Evolutionary conservation across 1,140 invertebrate species (phyloP), one percentile per base, ranked within the genome.

Genomic region (Arion vulgaris): DNA sequence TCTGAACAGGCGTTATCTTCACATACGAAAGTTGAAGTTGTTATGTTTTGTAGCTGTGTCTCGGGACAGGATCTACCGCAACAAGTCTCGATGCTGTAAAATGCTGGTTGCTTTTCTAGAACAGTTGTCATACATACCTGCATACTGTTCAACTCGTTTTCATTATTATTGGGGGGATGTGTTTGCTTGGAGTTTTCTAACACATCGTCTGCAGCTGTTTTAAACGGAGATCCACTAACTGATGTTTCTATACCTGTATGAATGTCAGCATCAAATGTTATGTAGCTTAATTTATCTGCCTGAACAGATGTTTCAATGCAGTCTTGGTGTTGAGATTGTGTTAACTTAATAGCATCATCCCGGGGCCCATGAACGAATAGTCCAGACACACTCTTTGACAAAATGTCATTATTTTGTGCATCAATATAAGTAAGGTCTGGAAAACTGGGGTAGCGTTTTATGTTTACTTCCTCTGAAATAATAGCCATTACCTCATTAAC

Each of bases 381-480:
- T 7, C 28, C 28, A 32, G 28, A 23, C 4, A 7, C n/a, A 7
- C 9, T 62, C 11, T 9, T 62, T 5, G 57, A 62, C 26, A 62
- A 23, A 62, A 19, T 34, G 28, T 1, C 1, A 66, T 5, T 13
- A 11, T 32, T 7, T 28, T 80, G 66, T 13, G 23, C 39, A n/a
- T 80, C 51, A 15, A 71, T 1, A 45, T 80, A 39, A 1, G 78
- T 80, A 38, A 80, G 62, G 62, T 79, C 77, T 9, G 77, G 36
- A 68, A 68, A 71, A 28, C 78, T 80, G 5, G 66, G 62, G 78
- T 71, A 80, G 1, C 78, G 34, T 51, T 80, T 80, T 36, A 71
- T 71, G 62, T 23, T 45, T 13, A 71, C 68, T 49, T 80, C 78
- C 34, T 80, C n/a, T n/a, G 78, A 80, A 49, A 80, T n/a, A 9